phyloP scores from a whole-genome alignment of 2,113 vertebrate species.

The Channa argus region DNA sequence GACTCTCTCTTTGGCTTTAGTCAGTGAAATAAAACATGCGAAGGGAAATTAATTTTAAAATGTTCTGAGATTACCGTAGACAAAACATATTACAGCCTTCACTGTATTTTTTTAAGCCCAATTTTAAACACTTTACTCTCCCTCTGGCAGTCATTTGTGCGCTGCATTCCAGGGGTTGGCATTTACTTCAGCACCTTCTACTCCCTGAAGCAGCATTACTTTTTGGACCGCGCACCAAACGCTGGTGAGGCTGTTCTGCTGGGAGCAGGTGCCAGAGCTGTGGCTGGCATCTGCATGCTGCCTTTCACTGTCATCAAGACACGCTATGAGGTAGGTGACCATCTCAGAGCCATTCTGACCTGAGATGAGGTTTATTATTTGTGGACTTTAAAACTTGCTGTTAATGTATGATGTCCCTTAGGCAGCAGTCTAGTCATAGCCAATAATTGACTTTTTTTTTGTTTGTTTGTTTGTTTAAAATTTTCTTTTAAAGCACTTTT shows the following conservation, averaged over 20 bases:
- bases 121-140: neutral
- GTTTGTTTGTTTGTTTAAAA: too few relatives aligned
- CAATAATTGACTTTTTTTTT: neutral
- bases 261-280: constrained; percentile 87
- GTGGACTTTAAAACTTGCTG: neutral
- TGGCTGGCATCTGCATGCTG: constrained; percentile 91
- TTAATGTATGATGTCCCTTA: neutral
- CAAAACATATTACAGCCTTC: too few relatives aligned
- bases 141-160: constrained; percentile 88
- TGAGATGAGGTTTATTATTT: neutral
- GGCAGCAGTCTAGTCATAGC: neutral
- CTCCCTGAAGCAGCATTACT: constrained; percentile 88
- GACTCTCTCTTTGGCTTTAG: too few relatives aligned
- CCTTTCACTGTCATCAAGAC: constrained; percentile 96
- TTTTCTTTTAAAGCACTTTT: too few relatives aligned
- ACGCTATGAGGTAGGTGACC: constrained; percentile 89
- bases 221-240: constrained; percentile 85
- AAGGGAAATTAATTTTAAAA: too few relatives aligned
- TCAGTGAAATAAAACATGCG: neutral
- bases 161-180: constrained; percentile 95
- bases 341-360: neutral
- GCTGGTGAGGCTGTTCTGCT: constrained; percentile 89
- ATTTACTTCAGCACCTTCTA: constrained; percentile 98
- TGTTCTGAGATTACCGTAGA: too few relatives aligned
- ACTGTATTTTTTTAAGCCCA: neutral